Conservation (phyloP, 2,797 vertebrate genomes). For the Australoheros facetus region DNA sequence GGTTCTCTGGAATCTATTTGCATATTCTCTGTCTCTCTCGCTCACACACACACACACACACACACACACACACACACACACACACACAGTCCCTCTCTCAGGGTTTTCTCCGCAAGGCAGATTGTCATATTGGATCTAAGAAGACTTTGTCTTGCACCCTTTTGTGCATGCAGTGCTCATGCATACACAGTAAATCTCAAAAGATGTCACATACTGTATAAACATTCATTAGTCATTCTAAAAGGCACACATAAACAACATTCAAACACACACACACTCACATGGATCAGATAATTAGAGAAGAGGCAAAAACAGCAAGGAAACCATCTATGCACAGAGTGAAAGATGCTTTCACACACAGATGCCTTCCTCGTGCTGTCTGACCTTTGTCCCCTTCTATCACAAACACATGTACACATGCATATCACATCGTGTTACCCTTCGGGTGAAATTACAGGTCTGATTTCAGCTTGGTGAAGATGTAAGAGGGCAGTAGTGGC, state of each 20-base stretch:
- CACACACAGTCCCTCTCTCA: not conserved
- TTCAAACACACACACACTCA: not conserved
- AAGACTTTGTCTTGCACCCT: slow-evolving; percentile 28
- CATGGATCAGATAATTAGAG: slow-evolving; percentile 43
- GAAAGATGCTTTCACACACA: slow-evolving; percentile 6
- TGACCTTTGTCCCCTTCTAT: slow-evolving; percentile 31
- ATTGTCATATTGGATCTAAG: slow-evolving; percentile 53
- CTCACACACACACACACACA: not conserved
- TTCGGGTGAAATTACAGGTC: slow-evolving; percentile 55
- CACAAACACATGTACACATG: slow-evolving; percentile 16
- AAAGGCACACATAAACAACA: slow-evolving; percentile 28
- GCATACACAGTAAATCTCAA: slow-evolving; percentile 30
- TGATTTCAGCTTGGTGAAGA: slow-evolving; percentile 61
- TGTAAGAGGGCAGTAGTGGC: slow-evolving; percentile 60
- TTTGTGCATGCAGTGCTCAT: slow-evolving; percentile 40
- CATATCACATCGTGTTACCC: slow-evolving; percentile 29
- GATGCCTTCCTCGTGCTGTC: slow-evolving; percentile 11
- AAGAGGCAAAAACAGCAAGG: slow-evolving; percentile 14
- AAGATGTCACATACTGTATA: slow-evolving; percentile 48
- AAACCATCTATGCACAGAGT: not conserved
- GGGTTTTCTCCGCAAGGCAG: slow-evolving; percentile 45
- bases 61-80: not conserved
- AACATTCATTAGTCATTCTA: slow-evolving; percentile 64
- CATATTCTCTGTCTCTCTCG: not conserved
- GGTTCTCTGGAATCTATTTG: slow-evolving; percentile 17